Evolutionary conservation across 1,140 invertebrate species (phyloP), one percentile per base, ranked within the genome.

Genomic region (Tetragonula clypearis): DNA sequence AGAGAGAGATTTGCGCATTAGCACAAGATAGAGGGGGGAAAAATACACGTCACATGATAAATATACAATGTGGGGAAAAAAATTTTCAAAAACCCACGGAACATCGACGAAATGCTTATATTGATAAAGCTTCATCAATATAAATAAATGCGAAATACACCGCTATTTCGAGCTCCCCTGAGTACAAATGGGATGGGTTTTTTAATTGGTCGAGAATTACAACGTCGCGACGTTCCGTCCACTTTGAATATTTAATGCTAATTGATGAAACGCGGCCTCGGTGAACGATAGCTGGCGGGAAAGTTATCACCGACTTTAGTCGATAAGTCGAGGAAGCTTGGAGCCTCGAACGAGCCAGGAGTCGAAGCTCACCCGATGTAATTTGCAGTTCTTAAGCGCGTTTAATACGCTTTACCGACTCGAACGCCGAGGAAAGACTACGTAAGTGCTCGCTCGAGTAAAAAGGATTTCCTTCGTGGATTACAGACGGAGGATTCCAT

Each of bases 351-450:
- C 60, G 41, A 49, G 17, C 56, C 17, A 9, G 6, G 6, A n/a
- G n/a, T 11, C 66, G 66, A 53, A 53, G 23, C 71, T 72, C 14
- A 6, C 0, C 15, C 65, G 65, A 56, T 71, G 65, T 68, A 79
- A 79, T 72, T 80, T 41, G 55, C 53, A 30, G 66, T 80, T 80
- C 71, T 80, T 71, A 58, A 66, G 75, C 75, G 58, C 35, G n/a
- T 41, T 72, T 60, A 58, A 80, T 49, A 60, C 23, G 55, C 55
- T 80, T 60, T 49, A 15, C 9, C 30, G 15, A 30, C 2, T 49
- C 41, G 55, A 12, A 15, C 49, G 53, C 17, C 15, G 49, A 17
- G 41, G 68, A 14, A 15, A 14, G 58, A 26, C 75, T 49, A 14
- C 49, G 9, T 77, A 77, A 77, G 75, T 62, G 58, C 35, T 62